Base-by-base conservation (phyloP, 2,797 vertebrate species). In the Manis crassicaudata region DNA sequence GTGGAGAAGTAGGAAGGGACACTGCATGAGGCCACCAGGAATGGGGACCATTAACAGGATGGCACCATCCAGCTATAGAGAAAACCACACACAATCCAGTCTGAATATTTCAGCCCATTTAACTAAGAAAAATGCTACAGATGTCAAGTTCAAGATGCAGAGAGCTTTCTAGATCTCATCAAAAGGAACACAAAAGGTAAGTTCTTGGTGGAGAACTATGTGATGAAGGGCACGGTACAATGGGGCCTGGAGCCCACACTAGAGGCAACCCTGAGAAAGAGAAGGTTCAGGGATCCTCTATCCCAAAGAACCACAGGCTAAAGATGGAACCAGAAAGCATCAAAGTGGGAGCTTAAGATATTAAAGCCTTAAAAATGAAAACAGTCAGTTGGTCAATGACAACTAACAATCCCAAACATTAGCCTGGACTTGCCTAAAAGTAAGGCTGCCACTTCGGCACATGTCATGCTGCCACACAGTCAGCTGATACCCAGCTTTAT, bases 371-470 rank as follows among this genome's bases (percentile, higher is more conserved):
- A 68, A 23, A 8, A 4, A 5, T 0, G n/a, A 9, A 5, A 50
- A 7, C 5, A 16, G 10, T 12, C 52, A 46, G 37, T 2, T 0
- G 12, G 52, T 27, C 75, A 6, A 8, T 1, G 20, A 60, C 35
- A 14, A 13, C 4, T 0, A 14, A 1, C 6, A 0, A 23, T 25
- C 35, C 2, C 9, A 27, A 27, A 25, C 37, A 23, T 5, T 0
- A 14, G 6, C 25, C 50, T 0, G 8, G 54, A 3, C 37, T 46
- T 50, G 23, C 54, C 8, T 43, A 6, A 29, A 2, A 17, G 21
- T 0, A 9, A 50, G 29, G 50, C 50, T 5, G 6, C 5, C 25
- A 6, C 0, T 23, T 1, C 0, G 1, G 18, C 25, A 25, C 27
- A 1, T 23, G 2, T 25, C 3, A 54, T 9, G 20, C 50, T 52